Base-by-base conservation (phyloP, 1,140 invertebrate genomes). In the Himalopsyche phryganea region DNA sequence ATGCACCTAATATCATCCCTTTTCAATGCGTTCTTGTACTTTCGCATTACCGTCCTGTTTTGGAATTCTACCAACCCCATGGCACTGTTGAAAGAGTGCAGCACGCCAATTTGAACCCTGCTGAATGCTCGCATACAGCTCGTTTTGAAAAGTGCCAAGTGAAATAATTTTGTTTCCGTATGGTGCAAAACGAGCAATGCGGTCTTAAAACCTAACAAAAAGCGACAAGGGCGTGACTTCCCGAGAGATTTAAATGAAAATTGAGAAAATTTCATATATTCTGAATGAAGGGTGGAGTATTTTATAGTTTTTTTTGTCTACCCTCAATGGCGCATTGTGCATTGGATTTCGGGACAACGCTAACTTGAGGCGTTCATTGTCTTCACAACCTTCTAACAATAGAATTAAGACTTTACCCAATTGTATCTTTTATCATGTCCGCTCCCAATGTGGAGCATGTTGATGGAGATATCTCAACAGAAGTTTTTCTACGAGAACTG, bases 241-340 rank as follows among this genome's bases (percentile, higher is more conserved):
- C 62, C 62, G 14, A 40, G 62, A 64, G 62, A 64, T 64, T 64
- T 64, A 64, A 64, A 64, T 64, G 58, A 64, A 64, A 64, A 64
- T 64, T 64, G 62, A 64, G 62, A 64, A 64, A 64, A 64, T 64
- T 64, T 64, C 62, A 64, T 64, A 64, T 64, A 64, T 64, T 60
- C 46, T 54, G 58, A 58, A 58, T 55, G 62, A 59, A 63, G 61
- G 61, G 61, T 48, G 57, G 57, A 63, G 20, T 18, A n/a, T 52
- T 59, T 63, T 55, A 58, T 55, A 58, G 55, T 63, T 63, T 50
- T 58, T 61, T 60, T 56, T 56, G 33, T 50, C 45, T 9, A 28
- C 23, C 23, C 23, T 28, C 23, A 5, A 5, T 28, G 23, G 9
- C 3, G 23, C 9, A 28, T 28, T 28, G 23, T 28, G 3, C 9